Conservation (phyloP, 2,113 vertebrate species). For the Pomatostomus ruficeps region DNA sequence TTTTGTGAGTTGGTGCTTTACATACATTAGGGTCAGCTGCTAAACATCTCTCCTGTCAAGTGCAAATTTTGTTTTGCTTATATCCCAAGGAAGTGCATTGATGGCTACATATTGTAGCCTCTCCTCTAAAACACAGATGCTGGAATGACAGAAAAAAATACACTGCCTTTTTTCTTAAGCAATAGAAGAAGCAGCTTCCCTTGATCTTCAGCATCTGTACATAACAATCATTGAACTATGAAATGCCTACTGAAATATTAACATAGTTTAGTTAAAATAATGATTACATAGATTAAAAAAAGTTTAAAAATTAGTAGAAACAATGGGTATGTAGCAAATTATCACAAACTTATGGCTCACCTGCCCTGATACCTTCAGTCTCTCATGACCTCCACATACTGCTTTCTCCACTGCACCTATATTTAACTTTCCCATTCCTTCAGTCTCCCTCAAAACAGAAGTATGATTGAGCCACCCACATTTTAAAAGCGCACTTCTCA, state of each 20-base stretch:
- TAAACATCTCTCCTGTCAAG: neutral
- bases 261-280: neutral
- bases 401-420: neutral
- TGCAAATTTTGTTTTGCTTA: neutral
- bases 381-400: neutral
- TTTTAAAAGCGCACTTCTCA: constrained; percentile 4
- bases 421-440: neutral
- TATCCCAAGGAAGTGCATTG: neutral
- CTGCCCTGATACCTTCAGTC: neutral
- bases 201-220: neutral
- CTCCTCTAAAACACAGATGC: neutral
- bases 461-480: neutral
- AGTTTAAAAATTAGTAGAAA: neutral
- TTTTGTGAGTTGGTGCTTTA: neutral
- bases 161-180: neutral
- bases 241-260: neutral
- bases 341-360: neutral
- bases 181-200: neutral
- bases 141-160: neutral
- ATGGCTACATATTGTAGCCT: neutral
- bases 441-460: neutral
- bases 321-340: neutral
- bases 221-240: neutral
- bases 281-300: neutral
- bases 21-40: neutral